Evolutionary conservation across 1,140 invertebrate species (phyloP).

Genomic region (Sarcophaga bullata): DNA sequence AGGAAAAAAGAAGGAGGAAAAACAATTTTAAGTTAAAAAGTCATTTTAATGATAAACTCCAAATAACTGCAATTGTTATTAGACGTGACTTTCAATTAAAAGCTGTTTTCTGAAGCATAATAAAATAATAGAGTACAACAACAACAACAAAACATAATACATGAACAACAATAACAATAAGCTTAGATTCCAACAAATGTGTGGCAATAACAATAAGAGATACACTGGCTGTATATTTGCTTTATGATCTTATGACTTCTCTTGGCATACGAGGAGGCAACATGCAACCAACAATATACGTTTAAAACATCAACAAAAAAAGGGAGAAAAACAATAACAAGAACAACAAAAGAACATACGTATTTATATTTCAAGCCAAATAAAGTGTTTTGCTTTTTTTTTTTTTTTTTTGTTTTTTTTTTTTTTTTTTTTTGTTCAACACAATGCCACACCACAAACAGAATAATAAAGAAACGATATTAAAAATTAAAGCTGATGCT

Average conservation of each 20-base stretch:
- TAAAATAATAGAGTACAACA: not conserved
- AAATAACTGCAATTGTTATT: not conserved
- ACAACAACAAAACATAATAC: not conserved
- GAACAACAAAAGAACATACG: too few relatives aligned
- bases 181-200: conserved; percentile 21
- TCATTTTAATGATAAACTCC: not conserved
- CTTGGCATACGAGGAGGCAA: not conserved
- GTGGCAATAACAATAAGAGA: conserved; percentile 10
- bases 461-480: not conserved
- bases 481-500: not conserved
- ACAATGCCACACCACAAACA: conserved; percentile 6
- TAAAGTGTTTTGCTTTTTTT: not conserved
- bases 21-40: not conserved
- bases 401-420: too few relatives aligned
- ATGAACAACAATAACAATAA: not conserved
- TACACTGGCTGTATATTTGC: not conserved
- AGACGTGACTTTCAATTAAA: conserved; percentile 35
- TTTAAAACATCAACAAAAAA: too few relatives aligned
- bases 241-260: not conserved
- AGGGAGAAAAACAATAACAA: too few relatives aligned
- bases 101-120: conserved; percentile 5
- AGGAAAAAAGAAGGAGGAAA: too few relatives aligned
- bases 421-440: too few relatives aligned
- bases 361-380: conserved; percentile 24
- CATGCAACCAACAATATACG: not conserved